A percentile compares a stretch with the other conserved stretches of the same genome.
Conservation (phyloP, 2,113 vertebrate genomes). For the Himantopus leucocephalus region DNA sequence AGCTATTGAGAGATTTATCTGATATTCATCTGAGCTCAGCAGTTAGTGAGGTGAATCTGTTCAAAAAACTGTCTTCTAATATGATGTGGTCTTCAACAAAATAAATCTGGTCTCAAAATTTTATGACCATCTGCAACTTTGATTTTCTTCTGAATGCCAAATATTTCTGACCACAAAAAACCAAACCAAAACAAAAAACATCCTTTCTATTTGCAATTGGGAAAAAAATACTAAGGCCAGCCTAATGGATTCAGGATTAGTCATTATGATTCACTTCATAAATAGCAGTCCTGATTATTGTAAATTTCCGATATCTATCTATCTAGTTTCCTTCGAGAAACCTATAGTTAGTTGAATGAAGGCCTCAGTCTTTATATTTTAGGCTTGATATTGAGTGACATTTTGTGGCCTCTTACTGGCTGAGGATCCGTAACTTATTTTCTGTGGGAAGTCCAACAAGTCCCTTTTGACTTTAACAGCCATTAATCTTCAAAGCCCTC, state of each 20-base stretch:
- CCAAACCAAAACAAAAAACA: neutral
- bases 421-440: neutral
- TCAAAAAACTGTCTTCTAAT: neutral
- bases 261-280: constrained; percentile 25
- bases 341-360: neutral
- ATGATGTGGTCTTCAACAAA: neutral
- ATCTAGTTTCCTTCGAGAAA: constrained; percentile 20
- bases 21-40: neutral
- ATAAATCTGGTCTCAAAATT: neutral
- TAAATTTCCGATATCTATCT: constrained; percentile 15
- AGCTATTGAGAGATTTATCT: neutral
- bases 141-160: neutral
- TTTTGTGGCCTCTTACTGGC: constrained; percentile 34
- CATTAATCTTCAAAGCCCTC: constrained; percentile 15
- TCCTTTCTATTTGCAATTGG: neutral
- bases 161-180: neutral
- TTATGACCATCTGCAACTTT: neutral
- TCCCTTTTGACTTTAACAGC: neutral
- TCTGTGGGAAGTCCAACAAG: constrained; percentile 10
- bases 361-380: neutral
- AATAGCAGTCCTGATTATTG: neutral
- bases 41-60: neutral
- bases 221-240: neutral
- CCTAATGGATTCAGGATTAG: neutral
- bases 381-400: neutral